phyloP scores from a whole-genome alignment of 2,113 vertebrate genomes.

The Numenius arquata region DNA sequence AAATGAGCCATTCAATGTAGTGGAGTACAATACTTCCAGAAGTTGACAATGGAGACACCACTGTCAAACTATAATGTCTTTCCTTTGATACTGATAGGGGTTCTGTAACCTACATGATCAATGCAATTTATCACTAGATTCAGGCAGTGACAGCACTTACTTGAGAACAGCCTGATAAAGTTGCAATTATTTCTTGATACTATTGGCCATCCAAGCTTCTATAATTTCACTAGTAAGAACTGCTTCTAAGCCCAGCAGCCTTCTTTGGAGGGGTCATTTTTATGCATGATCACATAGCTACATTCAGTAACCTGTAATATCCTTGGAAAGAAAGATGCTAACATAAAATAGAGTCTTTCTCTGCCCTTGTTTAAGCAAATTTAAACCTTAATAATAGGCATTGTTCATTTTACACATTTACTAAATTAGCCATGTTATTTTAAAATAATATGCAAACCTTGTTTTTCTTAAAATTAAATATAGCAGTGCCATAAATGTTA shows the following conservation, averaged over 20 bases:
- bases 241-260: background rate
- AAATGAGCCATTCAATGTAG: constrained; percentile 47
- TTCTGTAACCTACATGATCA: constrained; percentile 62
- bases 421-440: background rate
- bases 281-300: background rate
- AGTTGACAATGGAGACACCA: constrained; percentile 40
- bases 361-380: background rate
- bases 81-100: constrained; percentile 59
- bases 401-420: background rate
- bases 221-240: background rate
- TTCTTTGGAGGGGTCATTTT: background rate
- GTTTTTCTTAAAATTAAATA: constrained; percentile 2
- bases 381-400: background rate
- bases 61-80: constrained; percentile 67
- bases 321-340: background rate
- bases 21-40: constrained; percentile 38
- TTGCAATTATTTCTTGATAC: constrained; percentile 33
- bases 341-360: background rate
- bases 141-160: constrained; percentile 35
- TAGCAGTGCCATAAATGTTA: background rate
- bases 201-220: constrained; percentile 18
- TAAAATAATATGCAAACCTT: background rate
- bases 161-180: constrained; percentile 50
- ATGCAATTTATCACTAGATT: constrained; percentile 58
- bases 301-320: background rate